These are phyloP conservation scores for Pachyrhynchus sulphureomaculatus DNA, from an alignment of 1,140 invertebrate genomes.

Conservation along the genomic window DNA sequence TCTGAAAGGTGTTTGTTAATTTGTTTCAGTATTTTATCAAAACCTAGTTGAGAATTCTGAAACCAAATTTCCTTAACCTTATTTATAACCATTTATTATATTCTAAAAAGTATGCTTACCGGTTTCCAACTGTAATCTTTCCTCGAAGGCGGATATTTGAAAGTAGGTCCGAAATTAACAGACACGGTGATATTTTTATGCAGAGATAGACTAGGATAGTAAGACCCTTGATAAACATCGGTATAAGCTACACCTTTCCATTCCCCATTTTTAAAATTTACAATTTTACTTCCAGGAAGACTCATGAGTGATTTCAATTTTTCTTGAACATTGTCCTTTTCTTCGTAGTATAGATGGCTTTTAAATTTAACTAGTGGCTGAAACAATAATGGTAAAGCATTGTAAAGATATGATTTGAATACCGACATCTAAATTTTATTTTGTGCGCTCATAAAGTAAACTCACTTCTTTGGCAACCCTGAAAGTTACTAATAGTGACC, in stretches of 20 bases:
- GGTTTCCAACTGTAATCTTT: conserved; percentile 67
- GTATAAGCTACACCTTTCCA: conserved; percentile 82
- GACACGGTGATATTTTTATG: conserved; percentile 89
- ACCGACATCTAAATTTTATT: neutral
- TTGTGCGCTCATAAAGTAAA: neutral
- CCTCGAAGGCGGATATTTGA: conserved; percentile 78
- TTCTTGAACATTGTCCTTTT: conserved; percentile 91
- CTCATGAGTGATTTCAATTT: conserved; percentile 78
- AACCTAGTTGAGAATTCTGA: too few species aligned
- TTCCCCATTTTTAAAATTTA: conserved; percentile 92
- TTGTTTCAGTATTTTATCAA: too few species aligned
- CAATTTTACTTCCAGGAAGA: conserved; percentile 78
- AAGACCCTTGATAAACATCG: conserved; percentile 87
- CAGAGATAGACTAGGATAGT: conserved; percentile 91
- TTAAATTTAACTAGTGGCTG: conserved; percentile 97
- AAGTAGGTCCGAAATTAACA: conserved; percentile 96
- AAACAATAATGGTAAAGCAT: conserved; percentile 37
- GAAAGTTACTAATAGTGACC: too few species aligned
- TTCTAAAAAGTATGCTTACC: too few species aligned
- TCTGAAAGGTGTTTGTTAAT: too few species aligned
- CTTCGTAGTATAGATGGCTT: conserved; percentile 97
- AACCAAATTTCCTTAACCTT: too few species aligned
- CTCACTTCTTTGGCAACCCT: too few species aligned
- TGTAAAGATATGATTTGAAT: neutral
- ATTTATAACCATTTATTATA: too few species aligned